phyloP scores from a whole-genome alignment of 1,140 invertebrate species.

The Andricus grossulariae region DNA sequence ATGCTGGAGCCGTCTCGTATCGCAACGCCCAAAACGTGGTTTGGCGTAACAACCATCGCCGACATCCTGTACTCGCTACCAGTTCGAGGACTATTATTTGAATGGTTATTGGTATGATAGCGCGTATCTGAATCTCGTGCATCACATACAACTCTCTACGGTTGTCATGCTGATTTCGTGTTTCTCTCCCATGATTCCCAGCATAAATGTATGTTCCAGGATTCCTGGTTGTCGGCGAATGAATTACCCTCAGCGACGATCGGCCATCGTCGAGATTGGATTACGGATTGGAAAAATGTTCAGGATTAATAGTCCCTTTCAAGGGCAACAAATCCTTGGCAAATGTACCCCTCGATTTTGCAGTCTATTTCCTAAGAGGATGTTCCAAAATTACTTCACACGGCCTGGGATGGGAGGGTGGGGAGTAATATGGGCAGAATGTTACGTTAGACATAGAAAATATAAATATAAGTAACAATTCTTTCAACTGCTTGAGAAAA shows the following conservation, averaged over 20 bases:
- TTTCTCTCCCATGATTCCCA: conserved; percentile 51
- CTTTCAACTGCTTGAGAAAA: too few species aligned
- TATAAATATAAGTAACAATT: too few species aligned
- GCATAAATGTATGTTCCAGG: conserved; percentile 67
- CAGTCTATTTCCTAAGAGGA: not conserved
- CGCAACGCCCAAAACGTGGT: conserved; percentile 17
- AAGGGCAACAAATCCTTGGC: not conserved
- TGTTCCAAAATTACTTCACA: too few species aligned
- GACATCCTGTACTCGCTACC: conserved; percentile 36
- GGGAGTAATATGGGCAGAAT: too few species aligned
- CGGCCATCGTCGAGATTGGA: conserved; percentile 37
- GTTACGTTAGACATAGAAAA: too few species aligned
- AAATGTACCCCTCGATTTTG: not conserved
- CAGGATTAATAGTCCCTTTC: conserved; percentile 20
- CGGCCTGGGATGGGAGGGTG: too few species aligned
- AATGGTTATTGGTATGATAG: conserved; percentile 70
- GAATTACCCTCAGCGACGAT: conserved; percentile 57
- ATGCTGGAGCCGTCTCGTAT: conserved; percentile 13
- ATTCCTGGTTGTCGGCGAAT: conserved; percentile 66
- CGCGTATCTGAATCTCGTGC: conserved; percentile 66
- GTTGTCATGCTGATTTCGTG: conserved; percentile 65
- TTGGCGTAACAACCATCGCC: conserved; percentile 34
- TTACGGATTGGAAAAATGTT: conserved; percentile 2
- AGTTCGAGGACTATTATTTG: conserved; percentile 65
- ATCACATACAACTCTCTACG: conserved; percentile 68